Conservation (phyloP, 2,797 vertebrate genomes). For the Micropoecilia bifurca region DNA sequence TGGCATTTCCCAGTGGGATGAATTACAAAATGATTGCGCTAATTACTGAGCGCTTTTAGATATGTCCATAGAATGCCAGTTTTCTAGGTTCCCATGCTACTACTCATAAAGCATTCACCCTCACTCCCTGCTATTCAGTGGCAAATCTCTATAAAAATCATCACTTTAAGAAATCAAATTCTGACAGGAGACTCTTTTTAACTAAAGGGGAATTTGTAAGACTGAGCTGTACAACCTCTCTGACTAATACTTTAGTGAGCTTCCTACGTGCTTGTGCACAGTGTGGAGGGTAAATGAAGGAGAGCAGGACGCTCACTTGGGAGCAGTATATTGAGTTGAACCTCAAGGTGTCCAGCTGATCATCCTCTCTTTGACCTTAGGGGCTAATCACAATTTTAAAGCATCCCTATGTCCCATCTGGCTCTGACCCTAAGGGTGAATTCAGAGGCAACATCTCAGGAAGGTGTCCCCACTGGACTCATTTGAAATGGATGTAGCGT, state of each 20-base stretch:
- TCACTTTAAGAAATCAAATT: neutral
- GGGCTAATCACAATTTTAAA: conserved; percentile 80
- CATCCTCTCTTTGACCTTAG: conserved; percentile 65
- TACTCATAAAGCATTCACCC: neutral
- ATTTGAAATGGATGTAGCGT: conserved; percentile 68
- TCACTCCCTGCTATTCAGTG: neutral
- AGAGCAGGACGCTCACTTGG: conserved; percentile 60
- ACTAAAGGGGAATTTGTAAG: neutral
- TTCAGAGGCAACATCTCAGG: conserved; percentile 49
- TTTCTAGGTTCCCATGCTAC: neutral
- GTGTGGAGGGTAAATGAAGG: conserved; percentile 66
- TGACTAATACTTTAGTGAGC: neutral
- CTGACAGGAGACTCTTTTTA: neutral
- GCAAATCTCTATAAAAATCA: neutral
- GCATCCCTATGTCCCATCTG: conserved; percentile 58
- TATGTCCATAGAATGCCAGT: neutral
- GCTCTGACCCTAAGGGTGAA: conserved; percentile 61
- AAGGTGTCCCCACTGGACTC: conserved; percentile 58
- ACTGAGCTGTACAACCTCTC: neutral
- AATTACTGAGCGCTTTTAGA: neutral
- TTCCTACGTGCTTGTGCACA: conserved; percentile 17
- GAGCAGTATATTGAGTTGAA: conserved; percentile 65
- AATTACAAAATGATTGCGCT: neutral
- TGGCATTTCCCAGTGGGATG: neutral
- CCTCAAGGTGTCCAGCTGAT: conserved; percentile 63